phyloP scores from a whole-genome alignment of 2,888 invertebrate genomes.

The Metopia argyrocephala region DNA sequence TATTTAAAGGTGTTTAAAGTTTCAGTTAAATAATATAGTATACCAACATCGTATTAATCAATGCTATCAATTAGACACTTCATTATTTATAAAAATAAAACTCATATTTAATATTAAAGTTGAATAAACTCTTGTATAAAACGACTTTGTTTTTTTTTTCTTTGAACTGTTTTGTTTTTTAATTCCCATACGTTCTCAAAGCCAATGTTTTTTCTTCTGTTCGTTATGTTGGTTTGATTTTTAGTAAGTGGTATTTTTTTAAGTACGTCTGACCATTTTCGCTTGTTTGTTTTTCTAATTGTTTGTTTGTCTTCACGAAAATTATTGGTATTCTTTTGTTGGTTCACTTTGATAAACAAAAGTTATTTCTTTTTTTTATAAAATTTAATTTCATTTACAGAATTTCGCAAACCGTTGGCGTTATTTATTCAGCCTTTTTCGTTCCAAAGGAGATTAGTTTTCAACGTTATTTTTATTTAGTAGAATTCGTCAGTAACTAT shows the following conservation, averaged over 20 bases:
- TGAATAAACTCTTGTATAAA: slow-evolving; percentile 31
- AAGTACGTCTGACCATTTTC: background rate
- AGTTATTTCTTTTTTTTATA: background rate
- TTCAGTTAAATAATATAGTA: background rate
- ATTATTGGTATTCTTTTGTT: slow-evolving; percentile 5
- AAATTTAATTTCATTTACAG: slow-evolving; percentile 70
- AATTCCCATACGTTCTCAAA: background rate
- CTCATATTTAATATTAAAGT: slow-evolving; percentile 25
- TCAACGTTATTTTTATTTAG: slow-evolving; percentile 57
- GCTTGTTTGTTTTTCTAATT: background rate
- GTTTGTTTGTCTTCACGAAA: background rate
- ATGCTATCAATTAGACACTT: background rate
- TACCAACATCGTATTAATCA: background rate
- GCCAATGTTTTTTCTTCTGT: background rate
- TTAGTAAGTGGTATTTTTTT: background rate
- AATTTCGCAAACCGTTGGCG: slow-evolving; percentile 77
- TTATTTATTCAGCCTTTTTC: slow-evolving; percentile 74
- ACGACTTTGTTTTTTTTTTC: background rate
- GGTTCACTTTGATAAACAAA: slow-evolving; percentile 9
- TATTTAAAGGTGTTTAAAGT: slow-evolving; percentile 30
- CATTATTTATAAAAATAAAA: background rate
- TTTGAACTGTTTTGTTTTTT: background rate
- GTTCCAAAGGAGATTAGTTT: slow-evolving; percentile 65
- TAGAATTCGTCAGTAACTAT: slow-evolving; percentile 27
- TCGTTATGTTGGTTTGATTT: background rate